Percentiles rank a stretch among this genome's conserved stretches.
Conservation (phyloP, 2,888 invertebrate species). For the Troides oblongomaculatus region DNA sequence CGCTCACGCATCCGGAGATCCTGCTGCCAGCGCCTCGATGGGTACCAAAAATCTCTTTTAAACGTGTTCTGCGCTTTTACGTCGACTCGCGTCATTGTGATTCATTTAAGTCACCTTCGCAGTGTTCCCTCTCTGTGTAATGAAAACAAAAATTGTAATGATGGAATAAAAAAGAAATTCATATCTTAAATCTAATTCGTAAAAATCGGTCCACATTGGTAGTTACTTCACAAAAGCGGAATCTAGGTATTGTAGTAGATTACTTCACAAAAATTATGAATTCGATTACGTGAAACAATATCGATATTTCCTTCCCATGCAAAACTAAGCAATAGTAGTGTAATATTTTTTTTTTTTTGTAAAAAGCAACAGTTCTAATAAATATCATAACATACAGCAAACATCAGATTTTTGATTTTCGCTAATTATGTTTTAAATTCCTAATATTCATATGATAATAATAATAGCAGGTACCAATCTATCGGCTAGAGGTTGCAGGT, state of each 20-base stretch:
- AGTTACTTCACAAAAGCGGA: no score
- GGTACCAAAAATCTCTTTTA: constrained; percentile 17
- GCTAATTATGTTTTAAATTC: background rate
- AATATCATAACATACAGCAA: background rate
- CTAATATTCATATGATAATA: background rate
- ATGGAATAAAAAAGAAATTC: no score
- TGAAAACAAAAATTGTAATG: no score
- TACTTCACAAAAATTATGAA: no score
- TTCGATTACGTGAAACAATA: no score
- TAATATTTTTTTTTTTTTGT: background rate
- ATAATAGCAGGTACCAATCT: constrained; percentile 22
- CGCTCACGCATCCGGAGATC: constrained; percentile 40
- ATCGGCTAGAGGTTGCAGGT: constrained; percentile 36
- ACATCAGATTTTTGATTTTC: constrained; percentile 2
- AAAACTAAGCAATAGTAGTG: background rate
- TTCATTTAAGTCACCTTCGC: background rate
- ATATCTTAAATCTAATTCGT: no score
- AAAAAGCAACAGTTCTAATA: background rate
- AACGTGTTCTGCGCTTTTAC: background rate
- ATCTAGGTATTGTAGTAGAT: no score
- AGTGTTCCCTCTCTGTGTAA: no score
- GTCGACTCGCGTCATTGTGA: background rate
- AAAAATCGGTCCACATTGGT: no score
- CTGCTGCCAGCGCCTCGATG: constrained; percentile 24
- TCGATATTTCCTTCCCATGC: no score